Conservation (phyloP, 2,113 vertebrate species). For the Tachysurus fulvidraco region DNA sequence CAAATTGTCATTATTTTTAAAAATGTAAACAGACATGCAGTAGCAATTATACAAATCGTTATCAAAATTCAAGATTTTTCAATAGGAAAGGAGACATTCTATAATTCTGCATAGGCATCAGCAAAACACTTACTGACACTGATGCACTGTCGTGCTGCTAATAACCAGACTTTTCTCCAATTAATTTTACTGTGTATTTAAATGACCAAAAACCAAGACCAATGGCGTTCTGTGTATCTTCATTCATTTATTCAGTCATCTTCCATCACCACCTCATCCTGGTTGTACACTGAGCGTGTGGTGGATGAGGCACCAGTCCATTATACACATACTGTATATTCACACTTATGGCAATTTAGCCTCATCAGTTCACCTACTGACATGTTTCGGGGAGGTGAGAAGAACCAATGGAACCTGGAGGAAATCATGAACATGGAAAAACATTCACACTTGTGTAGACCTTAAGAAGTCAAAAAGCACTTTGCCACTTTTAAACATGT, state of each 20-base stretch:
- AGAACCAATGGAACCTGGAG: not conserved
- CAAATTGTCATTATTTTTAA: not conserved
- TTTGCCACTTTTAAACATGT: constrained; percentile 33
- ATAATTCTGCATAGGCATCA: not conserved
- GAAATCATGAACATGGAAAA: not conserved
- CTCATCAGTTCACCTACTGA: not conserved
- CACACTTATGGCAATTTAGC: not conserved
- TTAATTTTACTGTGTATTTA: not conserved
- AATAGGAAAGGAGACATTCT: not conserved
- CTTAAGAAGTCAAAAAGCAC: constrained; percentile 38
- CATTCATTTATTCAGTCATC: not conserved
- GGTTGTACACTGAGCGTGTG: not conserved
- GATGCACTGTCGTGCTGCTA: not conserved
- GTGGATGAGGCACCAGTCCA: not conserved
- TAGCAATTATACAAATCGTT: not conserved
- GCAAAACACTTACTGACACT: not conserved
- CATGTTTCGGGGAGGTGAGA: not conserved
- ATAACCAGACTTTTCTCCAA: not conserved
- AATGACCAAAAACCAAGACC: not conserved
- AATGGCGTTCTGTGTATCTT: constrained; percentile 23
- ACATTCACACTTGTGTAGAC: not conserved
- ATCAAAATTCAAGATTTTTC: not conserved
- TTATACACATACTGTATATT: not conserved
- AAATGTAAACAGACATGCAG: not conserved
- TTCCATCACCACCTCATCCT: not conserved